Evolutionary conservation across 2,113 vertebrate genomes (phyloP).

Genomic region (Plecturocebus donacophilus): DNA sequence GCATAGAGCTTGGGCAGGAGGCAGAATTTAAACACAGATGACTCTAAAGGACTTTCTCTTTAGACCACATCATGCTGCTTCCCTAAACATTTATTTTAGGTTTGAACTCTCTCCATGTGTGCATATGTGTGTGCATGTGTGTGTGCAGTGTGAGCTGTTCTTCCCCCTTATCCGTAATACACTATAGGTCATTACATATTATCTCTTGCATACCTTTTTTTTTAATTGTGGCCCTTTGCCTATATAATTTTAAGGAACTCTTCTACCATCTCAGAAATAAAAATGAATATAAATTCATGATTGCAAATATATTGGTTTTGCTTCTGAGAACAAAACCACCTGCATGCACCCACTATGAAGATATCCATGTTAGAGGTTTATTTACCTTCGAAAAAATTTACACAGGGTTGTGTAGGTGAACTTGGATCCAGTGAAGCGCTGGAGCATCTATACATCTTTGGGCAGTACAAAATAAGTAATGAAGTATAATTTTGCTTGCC

Average conservation of each 20-base stretch:
- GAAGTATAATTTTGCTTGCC: not conserved
- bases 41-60: not conserved
- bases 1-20: not conserved
- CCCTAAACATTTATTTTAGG: not conserved
- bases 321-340: constrained; percentile 56
- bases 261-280: not conserved
- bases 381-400: not conserved
- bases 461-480: not conserved
- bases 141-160: not conserved
- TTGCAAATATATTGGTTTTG: constrained; percentile 39
- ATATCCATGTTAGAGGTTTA: not conserved
- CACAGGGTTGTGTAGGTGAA: constrained; percentile 3
- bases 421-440: not conserved
- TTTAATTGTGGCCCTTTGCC: not conserved
- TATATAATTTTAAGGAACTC: not conserved
- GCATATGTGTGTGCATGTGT: not conserved
- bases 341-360: constrained; percentile 27
- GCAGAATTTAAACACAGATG: not conserved
- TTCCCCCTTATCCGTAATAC: not conserved
- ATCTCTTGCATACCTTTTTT: not conserved
- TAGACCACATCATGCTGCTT: not conserved
- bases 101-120: not conserved
- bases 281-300: not conserved
- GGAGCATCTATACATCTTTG: not conserved
- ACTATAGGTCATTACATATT: not conserved